These are phyloP conservation scores for Ceramica pisi DNA, from an alignment of 2,888 invertebrate species.

Conservation along the genomic window DNA sequence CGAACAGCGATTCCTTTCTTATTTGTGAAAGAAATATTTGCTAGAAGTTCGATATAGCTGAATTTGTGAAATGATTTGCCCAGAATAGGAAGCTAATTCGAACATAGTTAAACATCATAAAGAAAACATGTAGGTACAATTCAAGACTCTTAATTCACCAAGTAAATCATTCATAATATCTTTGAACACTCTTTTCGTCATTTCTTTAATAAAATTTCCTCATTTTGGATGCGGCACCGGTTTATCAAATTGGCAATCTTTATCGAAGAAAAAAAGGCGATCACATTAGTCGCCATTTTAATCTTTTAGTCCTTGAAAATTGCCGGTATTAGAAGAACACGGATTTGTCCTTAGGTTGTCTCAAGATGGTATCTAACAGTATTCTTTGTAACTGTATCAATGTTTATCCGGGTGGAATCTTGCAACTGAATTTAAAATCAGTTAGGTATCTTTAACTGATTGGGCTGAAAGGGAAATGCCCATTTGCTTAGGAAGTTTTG, in stretches of 20 bases:
- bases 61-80: slow-evolving; percentile 12
- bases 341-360: slow-evolving; percentile 18
- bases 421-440: too few relatives aligned
- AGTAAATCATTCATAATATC: slow-evolving; percentile 19
- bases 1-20: slow-evolving; percentile 34
- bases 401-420: too few relatives aligned
- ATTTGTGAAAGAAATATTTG: slow-evolving; percentile 33
- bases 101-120: neutral
- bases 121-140: too few relatives aligned
- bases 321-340: slow-evolving; percentile 8
- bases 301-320: slow-evolving; percentile 27
- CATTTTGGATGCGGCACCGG: slow-evolving; percentile 18
- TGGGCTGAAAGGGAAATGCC: too few relatives aligned
- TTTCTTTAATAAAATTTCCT: slow-evolving; percentile 36
- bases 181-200: slow-evolving; percentile 20
- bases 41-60: neutral
- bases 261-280: slow-evolving; percentile 24
- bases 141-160: neutral
- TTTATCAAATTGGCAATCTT: slow-evolving; percentile 48
- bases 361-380: slow-evolving; percentile 4
- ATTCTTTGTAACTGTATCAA: slow-evolving; percentile 7
- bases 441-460: too few relatives aligned
- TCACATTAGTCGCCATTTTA: slow-evolving; percentile 40
- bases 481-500: too few relatives aligned
- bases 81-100: neutral